A percentile compares a stretch with the other conserved stretches of the same genome.
Conservation (phyloP, 2,113 vertebrate species). For the Odontesthes bonariensis region DNA sequence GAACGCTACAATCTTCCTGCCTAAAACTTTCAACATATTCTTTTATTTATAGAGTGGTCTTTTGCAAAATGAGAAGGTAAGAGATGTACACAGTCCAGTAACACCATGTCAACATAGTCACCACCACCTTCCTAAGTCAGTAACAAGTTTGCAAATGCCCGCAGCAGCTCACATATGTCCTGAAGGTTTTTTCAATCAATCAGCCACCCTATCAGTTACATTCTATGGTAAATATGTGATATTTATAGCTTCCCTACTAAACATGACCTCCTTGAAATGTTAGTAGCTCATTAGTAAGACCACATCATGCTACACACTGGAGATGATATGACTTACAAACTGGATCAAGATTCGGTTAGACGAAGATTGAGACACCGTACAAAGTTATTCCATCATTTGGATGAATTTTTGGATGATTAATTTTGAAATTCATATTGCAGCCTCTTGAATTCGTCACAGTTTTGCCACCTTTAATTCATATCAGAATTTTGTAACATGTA, state of each 20-base stretch:
- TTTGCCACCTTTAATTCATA: too few species aligned
- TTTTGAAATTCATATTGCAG: too few species aligned
- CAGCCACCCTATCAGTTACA: constrained; percentile 6
- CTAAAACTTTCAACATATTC: constrained; percentile 99
- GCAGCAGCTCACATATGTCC: constrained; percentile 75
- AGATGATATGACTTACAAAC: neutral
- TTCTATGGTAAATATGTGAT: constrained; percentile 43
- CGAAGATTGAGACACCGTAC: too few species aligned
- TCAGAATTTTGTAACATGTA: too few species aligned
- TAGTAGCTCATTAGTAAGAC: constrained; percentile 2
- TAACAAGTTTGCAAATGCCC: constrained; percentile 80
- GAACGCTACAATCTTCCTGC: constrained; percentile 98
- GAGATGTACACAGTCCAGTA: constrained; percentile 96
- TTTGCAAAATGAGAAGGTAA: constrained; percentile 99
- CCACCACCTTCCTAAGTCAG: constrained; percentile 86
- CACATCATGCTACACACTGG: neutral
- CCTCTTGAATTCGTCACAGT: too few species aligned
- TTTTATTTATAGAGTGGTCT: constrained; percentile 99
- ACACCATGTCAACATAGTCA: constrained; percentile 94
- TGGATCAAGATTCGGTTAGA: neutral
- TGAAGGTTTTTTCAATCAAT: constrained; percentile 29
- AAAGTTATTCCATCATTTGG: too few species aligned
- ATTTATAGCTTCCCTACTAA: constrained; percentile 41
- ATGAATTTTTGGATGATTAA: too few species aligned
- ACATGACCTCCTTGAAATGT: constrained; percentile 12